Conservation (phyloP, 2,797 vertebrate species). For the Monodelphis domestica region DNA sequence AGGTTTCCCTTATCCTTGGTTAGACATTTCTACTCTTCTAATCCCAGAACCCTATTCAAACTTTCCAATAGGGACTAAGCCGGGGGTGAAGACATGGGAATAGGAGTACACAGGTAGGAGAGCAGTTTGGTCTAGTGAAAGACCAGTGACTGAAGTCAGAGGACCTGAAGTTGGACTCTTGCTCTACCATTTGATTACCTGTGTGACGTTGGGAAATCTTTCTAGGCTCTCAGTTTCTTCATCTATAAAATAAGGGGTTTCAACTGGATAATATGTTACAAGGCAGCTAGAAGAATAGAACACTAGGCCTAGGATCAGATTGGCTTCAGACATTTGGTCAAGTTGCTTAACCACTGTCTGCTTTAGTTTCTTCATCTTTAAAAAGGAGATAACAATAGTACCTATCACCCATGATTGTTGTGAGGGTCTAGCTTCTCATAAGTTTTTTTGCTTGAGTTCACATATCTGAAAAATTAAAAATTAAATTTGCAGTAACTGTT, state of each 20-base stretch:
- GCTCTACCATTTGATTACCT: not conserved
- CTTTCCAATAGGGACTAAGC: too few species aligned
- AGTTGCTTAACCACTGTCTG: too few species aligned
- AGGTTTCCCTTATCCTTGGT: not conserved
- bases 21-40: not conserved
- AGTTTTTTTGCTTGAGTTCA: slow-evolving; percentile 27
- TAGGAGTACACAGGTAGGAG: too few species aligned
- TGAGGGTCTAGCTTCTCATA: not conserved
- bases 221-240: not conserved
- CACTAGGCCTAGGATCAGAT: not conserved
- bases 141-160: not conserved
- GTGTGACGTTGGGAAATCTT: not conserved
- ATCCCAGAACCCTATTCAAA: too few species aligned
- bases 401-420: not conserved
- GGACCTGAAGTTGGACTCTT: too few species aligned
- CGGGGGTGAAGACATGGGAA: too few species aligned
- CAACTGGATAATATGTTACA: not conserved
- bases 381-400: not conserved
- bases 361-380: too few species aligned
- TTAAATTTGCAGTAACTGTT: not conserved
- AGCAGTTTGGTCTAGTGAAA: not conserved
- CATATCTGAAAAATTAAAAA: slow-evolving; percentile 20
- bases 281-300: not conserved
- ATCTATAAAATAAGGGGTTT: not conserved
- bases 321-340: not conserved